Evolutionary conservation across 2,113 vertebrate species (phyloP).

Genomic region (Smithornis capensis): DNA sequence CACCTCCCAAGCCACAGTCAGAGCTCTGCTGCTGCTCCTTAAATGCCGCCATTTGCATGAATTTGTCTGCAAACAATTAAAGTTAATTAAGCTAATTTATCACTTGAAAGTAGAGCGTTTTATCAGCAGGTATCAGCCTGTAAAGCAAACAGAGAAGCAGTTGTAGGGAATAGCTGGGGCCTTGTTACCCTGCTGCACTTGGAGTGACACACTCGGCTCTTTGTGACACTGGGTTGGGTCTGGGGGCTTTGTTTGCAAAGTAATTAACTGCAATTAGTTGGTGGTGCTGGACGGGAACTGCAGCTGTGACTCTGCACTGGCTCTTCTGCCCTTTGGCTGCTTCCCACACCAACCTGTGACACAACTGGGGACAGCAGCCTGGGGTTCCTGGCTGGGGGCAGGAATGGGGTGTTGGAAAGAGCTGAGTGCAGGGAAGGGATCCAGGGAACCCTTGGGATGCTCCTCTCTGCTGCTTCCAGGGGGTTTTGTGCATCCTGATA

Average conservation of each 20-base stretch:
- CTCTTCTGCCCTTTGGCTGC: slow-evolving; percentile 10
- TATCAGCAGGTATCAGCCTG: slow-evolving; percentile 70
- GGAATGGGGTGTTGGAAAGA: not conserved
- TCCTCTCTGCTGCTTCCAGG: rapidly evolving
- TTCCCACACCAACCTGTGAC: not conserved
- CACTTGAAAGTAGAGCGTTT: slow-evolving; percentile 55
- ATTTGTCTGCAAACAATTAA: slow-evolving; percentile 62
- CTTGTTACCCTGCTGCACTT: not conserved
- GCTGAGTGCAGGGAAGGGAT: rapidly evolving
- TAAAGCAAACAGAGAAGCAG: slow-evolving; percentile 62
- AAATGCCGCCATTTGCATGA: slow-evolving; percentile 37
- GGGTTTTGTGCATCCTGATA: rapidly evolving
- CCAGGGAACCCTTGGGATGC: rapidly evolving
- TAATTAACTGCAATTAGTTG: slow-evolving; percentile 68
- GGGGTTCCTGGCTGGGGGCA: not conserved
- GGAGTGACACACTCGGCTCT: not conserved
- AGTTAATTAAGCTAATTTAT: slow-evolving; percentile 76
- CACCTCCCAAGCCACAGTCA: not conserved
- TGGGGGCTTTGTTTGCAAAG: slow-evolving; percentile 3
- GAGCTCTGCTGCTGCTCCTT: not conserved
- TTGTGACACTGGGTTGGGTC: not conserved
- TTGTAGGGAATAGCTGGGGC: not conserved
- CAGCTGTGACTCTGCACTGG: slow-evolving; percentile 9
- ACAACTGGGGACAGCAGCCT: not conserved
- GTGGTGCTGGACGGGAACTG: slow-evolving; percentile 33